Base-by-base conservation (phyloP, 2,797 vertebrate genomes). In the Sebastes steindachneri region DNA sequence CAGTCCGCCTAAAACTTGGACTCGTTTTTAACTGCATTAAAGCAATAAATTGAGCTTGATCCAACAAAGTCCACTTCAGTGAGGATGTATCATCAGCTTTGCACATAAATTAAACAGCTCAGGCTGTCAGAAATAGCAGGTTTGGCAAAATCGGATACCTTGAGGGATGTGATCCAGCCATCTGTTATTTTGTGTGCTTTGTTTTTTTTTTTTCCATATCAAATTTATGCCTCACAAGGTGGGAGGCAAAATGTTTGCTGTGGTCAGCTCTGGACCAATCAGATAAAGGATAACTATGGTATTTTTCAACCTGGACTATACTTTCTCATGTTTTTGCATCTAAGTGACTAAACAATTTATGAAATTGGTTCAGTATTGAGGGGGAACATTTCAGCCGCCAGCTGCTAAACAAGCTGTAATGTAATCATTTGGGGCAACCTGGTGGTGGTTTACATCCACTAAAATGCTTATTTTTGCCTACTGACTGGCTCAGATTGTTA, bases 181-280 rank as follows among this genome's bases (percentile, higher is more conserved):
- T 54, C 75, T 80, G 58, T n/a, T 79, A 6, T 83, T 84, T 65
- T 72, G 23, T 74, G 6, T 65, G 67, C 19, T 59, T 23, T 51
- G 25, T 26, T 2, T 21, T 21, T 19, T 15, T 15, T 48, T 77
- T 76, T 79, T 41, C 21, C 15, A n/a, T 76, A 28, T 79, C 17
- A 73, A 65, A 66, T 69, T 69, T 55, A 12, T 37, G 53, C 70
- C 59, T 79, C 64, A 70, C 58, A 62, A 31, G n/a, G 55, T 15
- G 15, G 19, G 57, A 8, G 14, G 33, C 3, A 3, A 65, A 70
- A 70, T 17, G 17, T 60, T 54, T 68, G 3, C 59, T 63, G n/a
- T n/a, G 19, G 10, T 65, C 37, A 28, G 57, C 23, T 75, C 28
- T 29, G 8, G 14, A 26, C 45, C 45, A 45, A 33, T 45, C 6